Evolutionary conservation across 2,888 invertebrate genomes (phyloP), one percentile per base, ranked within the genome.

Genomic region (Brachyopa scutellaris): DNA sequence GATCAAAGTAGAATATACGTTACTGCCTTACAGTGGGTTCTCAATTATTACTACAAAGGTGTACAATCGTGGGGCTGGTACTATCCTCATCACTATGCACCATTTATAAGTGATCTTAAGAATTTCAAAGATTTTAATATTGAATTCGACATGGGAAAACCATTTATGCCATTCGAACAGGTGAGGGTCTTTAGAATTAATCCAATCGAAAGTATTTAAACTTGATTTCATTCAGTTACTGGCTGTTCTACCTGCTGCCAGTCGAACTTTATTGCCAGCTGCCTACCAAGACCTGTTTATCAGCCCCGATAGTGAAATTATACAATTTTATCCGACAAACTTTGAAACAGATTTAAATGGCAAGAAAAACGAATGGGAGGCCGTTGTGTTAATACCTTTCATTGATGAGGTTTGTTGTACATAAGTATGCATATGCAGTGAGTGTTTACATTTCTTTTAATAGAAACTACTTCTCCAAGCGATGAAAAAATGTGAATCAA

Each of bases 1-100:
- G 93, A 93, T 33, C 97, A 97, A 91, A 96, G 97, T 0, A 94
- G 95, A 88, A 94, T 96, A 55, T 99, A 99, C 89, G 95, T 99
- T 7, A 92, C 95, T 38, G 99, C 98, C 0, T 94, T 99, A 53
- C 99, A 99, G 87, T 99, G 99, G 99, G 97, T 97, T 88, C 92
- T 99, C 13, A 93, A 95, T 88, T 99, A 99, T 90, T 99, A 99
- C 90, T 99, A 98, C 91, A 95, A 97, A 87, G 99, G 99, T 4
- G 97, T 98, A 45, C 95, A 96, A 57, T 98, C 98, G 0, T 99
- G 99, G 99, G 96, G 97, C 26, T 99, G 99, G 99, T 99, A 93
- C 91, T 99, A 98, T 90, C 98, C 98, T 0, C 96, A 97, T 88
- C 99, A 99, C 90, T 99, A 99, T 90, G 96, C 99, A 0, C 99